Evolutionary conservation across 2,888 invertebrate genomes (phyloP).

Genomic region (Entomobrya multifasciata): DNA sequence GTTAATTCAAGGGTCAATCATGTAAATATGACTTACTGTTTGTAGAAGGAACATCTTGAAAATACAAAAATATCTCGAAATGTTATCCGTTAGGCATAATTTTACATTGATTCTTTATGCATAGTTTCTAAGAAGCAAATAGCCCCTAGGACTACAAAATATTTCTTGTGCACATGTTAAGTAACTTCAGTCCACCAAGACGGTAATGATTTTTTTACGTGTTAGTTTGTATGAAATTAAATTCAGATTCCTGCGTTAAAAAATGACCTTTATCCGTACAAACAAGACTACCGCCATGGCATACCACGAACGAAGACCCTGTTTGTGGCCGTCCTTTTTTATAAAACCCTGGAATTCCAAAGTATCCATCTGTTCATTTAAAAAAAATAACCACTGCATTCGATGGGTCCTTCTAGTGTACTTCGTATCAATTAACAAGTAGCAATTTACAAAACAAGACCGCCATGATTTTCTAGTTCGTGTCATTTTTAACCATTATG

Average conservation of each 20-base stretch:
- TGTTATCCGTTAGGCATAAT: no score
- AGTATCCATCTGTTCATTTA: constrained; percentile 52
- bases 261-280: constrained; percentile 2
- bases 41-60: no score
- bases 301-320: neutral
- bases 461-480: constrained; percentile 66
- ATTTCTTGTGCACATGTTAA: neutral
- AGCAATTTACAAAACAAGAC: constrained; percentile 67
- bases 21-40: no score
- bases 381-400: neutral
- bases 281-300: neutral
- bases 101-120: no score
- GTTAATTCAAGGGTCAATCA: no score
- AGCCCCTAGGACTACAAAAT: no score
- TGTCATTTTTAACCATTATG: constrained; percentile 56
- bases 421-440: constrained; percentile 72
- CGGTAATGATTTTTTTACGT: no score
- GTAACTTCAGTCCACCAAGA: neutral
- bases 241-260: constrained; percentile 14
- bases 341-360: constrained; percentile 36
- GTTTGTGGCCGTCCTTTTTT: constrained; percentile 44
- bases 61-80: no score
- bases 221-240: neutral
- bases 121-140: no score
- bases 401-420: neutral